Base-by-base conservation (phyloP, 2,797 vertebrate genomes). In the Neostethus bicornis region DNA sequence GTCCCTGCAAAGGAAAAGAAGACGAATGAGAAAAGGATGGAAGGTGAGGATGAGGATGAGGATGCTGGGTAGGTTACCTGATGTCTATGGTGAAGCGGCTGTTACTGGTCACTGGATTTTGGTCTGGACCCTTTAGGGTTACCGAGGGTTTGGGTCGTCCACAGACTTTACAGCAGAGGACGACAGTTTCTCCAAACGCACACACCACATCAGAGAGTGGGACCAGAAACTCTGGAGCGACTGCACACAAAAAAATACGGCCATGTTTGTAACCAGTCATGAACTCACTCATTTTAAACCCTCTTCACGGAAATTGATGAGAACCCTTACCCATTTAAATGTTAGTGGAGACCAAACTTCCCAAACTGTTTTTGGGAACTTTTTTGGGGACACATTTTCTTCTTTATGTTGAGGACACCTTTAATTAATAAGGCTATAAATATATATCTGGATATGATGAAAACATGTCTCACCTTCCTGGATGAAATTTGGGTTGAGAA, bases 401-500 rank as follows among this genome's bases (percentile, higher is more conserved):
- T n/a, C n/a, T n/a, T n/a, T n/a, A 20, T 20, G 20, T 20, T 3
- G 2, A 20, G 2, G 2, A 3, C 3, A 28, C 29, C 9, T 28
- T 29, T 7, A 29, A 29, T 3, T 29, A 28, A 3, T 2, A 20
- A 20, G 2, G 20, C 20, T 20, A 20, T 2, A 20, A 2, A 20
- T 20, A 20, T 20, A n/a, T n/a, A n/a, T n/a, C n/a, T n/a, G n/a
- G n/a, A n/a, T 38, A 8, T 10, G 17, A n/a, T 20, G 38, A 11
- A 24, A 2, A 12, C 16, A 25, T 28, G n/a, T 54, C 95, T 95
- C 88, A 99, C 96, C 97, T 95, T 98, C 94, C 80, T 99, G 96
- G 85, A 98, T 99, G 90, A 98, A 98, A 92, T 98, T 99, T 58
- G 97, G 97, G 88, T 99, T 99, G 85, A 99, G 92, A 82, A 99